Evolutionary conservation across 2,888 invertebrate species (phyloP).

Genomic region (Cerastoderma edule): DNA sequence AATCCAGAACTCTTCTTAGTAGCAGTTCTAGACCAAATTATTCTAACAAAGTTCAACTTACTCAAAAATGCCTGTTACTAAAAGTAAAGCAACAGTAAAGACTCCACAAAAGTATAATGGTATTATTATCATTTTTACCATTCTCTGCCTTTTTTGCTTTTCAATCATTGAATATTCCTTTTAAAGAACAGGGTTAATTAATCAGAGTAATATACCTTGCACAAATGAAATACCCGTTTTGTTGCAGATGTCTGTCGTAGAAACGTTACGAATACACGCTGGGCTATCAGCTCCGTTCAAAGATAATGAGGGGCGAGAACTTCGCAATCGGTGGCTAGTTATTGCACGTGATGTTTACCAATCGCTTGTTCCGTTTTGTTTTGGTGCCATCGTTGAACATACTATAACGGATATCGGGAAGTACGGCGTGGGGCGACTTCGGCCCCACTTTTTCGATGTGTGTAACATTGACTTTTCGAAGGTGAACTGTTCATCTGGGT

Average conservation of each 20-base stretch:
- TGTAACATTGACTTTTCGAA: slow-evolving; percentile 88
- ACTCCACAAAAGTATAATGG: too few relatives aligned
- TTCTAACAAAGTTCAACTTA: too few relatives aligned
- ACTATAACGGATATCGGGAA: slow-evolving; percentile 96
- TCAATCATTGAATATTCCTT: too few relatives aligned
- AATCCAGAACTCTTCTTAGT: too few relatives aligned
- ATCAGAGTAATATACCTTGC: too few relatives aligned
- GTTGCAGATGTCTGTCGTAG: slow-evolving; percentile 58
- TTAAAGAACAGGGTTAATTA: too few relatives aligned
- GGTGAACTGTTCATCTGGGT: slow-evolving; percentile 60
- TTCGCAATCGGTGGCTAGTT: neutral
- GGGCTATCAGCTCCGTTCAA: neutral
- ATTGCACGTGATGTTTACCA: slow-evolving; percentile 44
- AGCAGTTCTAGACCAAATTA: too few relatives aligned
- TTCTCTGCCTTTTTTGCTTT: too few relatives aligned
- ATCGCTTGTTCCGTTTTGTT: slow-evolving; percentile 87
- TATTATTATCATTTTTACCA: too few relatives aligned
- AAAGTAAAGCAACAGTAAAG: too few relatives aligned
- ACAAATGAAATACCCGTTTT: too few relatives aligned
- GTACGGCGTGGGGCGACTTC: slow-evolving; percentile 94
- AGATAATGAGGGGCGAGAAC: neutral
- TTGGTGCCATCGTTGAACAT: slow-evolving; percentile 93
- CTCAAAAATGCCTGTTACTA: too few relatives aligned
- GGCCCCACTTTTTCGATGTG: slow-evolving; percentile 96
- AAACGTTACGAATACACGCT: slow-evolving; percentile 41